Percentiles rank a stretch among this genome's conserved stretches.
Conservation (phyloP, 2,888 invertebrate species). For the Netelia inedita region DNA sequence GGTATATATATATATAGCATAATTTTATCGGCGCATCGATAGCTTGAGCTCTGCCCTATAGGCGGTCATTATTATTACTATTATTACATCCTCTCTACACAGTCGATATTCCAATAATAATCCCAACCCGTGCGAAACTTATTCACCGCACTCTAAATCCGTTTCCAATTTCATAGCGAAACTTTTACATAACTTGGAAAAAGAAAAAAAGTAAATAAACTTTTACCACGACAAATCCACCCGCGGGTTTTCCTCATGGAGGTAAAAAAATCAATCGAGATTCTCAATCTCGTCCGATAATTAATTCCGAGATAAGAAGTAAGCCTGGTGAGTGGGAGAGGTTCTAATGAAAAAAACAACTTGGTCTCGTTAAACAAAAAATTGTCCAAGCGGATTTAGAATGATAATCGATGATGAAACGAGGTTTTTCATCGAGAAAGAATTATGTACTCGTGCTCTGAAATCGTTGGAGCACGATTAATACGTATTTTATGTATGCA, state of each 20-base stretch:
- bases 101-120: not conserved
- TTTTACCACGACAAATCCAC: not conserved
- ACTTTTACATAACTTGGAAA: not conserved
- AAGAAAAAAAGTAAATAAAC: not conserved
- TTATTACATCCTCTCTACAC: slow-evolving; percentile 19
- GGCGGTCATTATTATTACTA: slow-evolving; percentile 42
- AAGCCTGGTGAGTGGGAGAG: no score
- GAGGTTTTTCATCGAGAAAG: not conserved
- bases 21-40: slow-evolving; percentile 62
- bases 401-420: not conserved
- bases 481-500: slow-evolving; percentile 11
- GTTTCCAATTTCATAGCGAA: not conserved
- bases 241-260: not conserved
- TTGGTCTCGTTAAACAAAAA: no score
- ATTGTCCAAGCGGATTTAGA: not conserved
- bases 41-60: slow-evolving; percentile 18
- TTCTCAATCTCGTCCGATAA: not conserved
- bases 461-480: slow-evolving; percentile 26
- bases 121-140: not conserved
- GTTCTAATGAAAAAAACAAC: no score
- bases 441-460: not conserved
- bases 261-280: not conserved
- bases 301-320: no score
- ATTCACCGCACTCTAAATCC: not conserved
- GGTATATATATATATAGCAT: slow-evolving; percentile 31